Base-by-base conservation (phyloP, 2,888 invertebrate species). In the Drosophila algonquin region DNA sequence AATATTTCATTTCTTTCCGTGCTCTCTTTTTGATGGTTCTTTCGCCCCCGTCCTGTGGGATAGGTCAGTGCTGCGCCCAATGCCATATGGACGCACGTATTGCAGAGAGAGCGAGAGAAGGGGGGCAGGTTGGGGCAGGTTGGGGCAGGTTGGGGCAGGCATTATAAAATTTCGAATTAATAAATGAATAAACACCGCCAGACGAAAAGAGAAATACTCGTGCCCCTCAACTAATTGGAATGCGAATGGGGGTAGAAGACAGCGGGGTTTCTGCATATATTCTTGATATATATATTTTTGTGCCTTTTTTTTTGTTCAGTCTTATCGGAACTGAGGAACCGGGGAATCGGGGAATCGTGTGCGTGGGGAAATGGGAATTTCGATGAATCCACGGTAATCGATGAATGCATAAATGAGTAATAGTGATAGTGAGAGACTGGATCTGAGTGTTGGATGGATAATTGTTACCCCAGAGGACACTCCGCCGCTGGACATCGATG, bases 381-480 rank as follows among this genome's bases (percentile, higher is more conserved):
- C 35, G 12, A 35, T 35, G 35, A 35, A 35, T 24, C 12, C 18
- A 16, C 21, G 24, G 14, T 6, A 48, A 48, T 48, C 12, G 30
- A 32, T 16, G 12, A 40, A 16, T 30, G 52, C 12, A 30, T 52
- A n/a, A 47, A 32, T 30, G 40, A 27, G 47, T 40, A 32, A 45
- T 45, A 16, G 27, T n/a, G 55, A 45, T 18, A 40, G 40, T 47
- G 52, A 63, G 27, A 18, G 30, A 32, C 9, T 21, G 46, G n/a
- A 9, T 30, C 12, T n/a, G 14, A 2, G 6, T 16, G n/a, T n/a
- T 52, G 27, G 51, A n/a, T n/a, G 27, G 30, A 21, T 44, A 30
- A 30, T 54, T 70, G 52, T 90, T 91, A 92, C 92, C 92, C 87
- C 90, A 64, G 75, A 65, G 68, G 64, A 65, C 18, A 67, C 71